Base-by-base conservation (phyloP, 2,113 vertebrate genomes). In the Zootoca vivipara region DNA sequence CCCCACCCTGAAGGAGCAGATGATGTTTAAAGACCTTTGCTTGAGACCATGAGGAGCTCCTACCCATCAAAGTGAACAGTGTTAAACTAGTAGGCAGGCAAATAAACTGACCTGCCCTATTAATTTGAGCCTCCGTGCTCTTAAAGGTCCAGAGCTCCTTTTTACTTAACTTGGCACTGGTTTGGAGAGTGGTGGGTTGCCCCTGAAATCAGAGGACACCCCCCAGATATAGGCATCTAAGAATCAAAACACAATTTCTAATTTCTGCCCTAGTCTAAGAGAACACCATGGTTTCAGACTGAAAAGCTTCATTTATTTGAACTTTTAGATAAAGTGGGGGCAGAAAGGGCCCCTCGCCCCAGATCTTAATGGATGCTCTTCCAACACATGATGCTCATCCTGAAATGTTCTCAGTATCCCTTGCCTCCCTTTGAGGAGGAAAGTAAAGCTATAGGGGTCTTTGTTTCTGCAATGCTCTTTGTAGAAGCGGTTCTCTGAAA, bases 401-500 rank as follows among this genome's bases (percentile, higher is more conserved):
- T 93, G 91, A 83, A 94, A 84, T 79, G 79, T 0, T 92, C 87
- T 93, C 83, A 92, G 90, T 90, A 85, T 67, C 91, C 81, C 4
- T 75, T 5, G 9, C 1, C 52, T 82, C 12, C 69, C 89, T 92
- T 35, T 93, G 91, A 95, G 86, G 83, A 64, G 88, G 86, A 86
- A 85, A 85, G 93, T 83, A 87, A 82, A 2, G 2, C 46, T 64
- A 2, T 56, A 1, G 72, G 81, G 75, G 28, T 77, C 77, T 93
- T 79, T 92, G 78, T 86, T 82, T 91, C 82, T 73, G 90, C 86
- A 92, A 92, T 30, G 82, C 79, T 91, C 70, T 91, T 94, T 90
- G 93, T 92, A 94, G 92, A 88, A 92, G 93, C 79, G 87, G 90
- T 83, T 56, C 78, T 79, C 78, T 83, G 79, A 88, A 90, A 93